Evolutionary conservation across 2,888 invertebrate genomes (phyloP).

Genomic region (Smittia aterrima): DNA sequence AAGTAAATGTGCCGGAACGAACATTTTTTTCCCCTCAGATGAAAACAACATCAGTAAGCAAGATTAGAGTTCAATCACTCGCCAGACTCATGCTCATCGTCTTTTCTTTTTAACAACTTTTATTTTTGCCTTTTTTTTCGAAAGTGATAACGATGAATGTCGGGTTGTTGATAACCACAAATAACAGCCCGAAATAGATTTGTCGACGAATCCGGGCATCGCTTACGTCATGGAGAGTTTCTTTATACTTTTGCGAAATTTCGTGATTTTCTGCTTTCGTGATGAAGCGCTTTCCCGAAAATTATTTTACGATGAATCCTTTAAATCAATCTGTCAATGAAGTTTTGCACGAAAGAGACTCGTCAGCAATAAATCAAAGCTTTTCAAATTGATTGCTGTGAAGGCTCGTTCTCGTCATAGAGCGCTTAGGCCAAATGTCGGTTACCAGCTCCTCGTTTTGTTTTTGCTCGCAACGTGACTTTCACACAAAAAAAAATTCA

Average conservation of each 20-base stretch:
- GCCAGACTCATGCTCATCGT: conserved; percentile 22
- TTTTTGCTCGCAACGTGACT: neutral
- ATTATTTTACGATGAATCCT: too few species aligned
- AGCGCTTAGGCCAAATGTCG: conserved; percentile 1
- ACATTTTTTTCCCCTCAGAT: neutral
- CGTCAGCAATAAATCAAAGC: neutral
- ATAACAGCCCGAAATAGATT: neutral
- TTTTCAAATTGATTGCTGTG: neutral
- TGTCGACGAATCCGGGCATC: neutral
- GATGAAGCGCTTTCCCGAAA: too few species aligned
- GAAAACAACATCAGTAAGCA: conserved; percentile 14
- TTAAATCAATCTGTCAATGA: neutral
- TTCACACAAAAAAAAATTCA: neutral
- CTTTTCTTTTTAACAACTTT: neutral
- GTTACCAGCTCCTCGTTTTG: neutral
- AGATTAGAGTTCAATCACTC: conserved; percentile 41
- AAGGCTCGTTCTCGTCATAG: conserved; percentile 14
- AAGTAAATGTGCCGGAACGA: conserved; percentile 19
- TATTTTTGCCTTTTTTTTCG: conserved; percentile 17
- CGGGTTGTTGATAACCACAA: neutral
- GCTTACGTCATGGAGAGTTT: conserved; percentile 1
- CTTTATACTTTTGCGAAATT: neutral
- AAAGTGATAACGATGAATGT: neutral
- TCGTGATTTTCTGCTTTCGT: neutral
- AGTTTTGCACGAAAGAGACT: neutral